Percentiles rank a stretch among this genome's conserved stretches.
These are phyloP conservation scores for Torymus auratus DNA, from an alignment of 2,888 invertebrate species.

Conservation along the genomic window DNA sequence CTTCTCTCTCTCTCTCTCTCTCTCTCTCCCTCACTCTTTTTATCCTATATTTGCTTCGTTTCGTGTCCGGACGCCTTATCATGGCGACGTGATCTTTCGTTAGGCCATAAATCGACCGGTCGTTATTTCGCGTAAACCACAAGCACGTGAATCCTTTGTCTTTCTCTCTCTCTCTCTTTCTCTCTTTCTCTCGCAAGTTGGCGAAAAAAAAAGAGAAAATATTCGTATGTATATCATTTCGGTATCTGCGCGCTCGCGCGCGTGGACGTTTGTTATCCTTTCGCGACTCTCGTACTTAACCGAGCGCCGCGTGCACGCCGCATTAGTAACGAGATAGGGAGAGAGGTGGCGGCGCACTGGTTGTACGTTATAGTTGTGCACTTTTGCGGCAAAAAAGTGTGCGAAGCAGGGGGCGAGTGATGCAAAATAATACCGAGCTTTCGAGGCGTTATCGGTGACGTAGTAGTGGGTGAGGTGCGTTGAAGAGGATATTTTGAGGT, in stretches of 20 bases:
- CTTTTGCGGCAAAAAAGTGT: too few species aligned
- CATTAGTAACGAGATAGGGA: not conserved
- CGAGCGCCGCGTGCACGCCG: slow-evolving; percentile 8
- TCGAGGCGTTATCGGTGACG: too few species aligned
- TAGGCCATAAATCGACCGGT: slow-evolving; percentile 46
- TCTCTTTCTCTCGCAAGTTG: not conserved
- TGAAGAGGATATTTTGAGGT: too few species aligned
- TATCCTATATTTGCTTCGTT: slow-evolving; percentile 24
- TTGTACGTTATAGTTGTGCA: too few species aligned
- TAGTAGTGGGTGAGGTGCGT: too few species aligned
- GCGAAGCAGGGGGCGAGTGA: too few species aligned
- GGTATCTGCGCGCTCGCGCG: slow-evolving; percentile 6
- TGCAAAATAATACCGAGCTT: too few species aligned
- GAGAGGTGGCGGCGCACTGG: too few species aligned
- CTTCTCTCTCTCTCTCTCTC: slow-evolving; percentile 8
- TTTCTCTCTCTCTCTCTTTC: slow-evolving; percentile 27
- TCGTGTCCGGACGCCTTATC: slow-evolving; percentile 4
- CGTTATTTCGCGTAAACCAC: slow-evolving; percentile 38
- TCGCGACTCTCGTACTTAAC: slow-evolving; percentile 4
- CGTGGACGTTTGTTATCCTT: slow-evolving; percentile 6
- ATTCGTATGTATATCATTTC: slow-evolving; percentile 43
- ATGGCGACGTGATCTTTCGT: slow-evolving; percentile 35
- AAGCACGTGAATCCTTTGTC: slow-evolving; percentile 16
- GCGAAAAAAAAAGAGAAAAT: slow-evolving; percentile 27
- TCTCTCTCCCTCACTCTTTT: not conserved